Evolutionary conservation across 2,113 vertebrate species (phyloP).

Genomic region (Montifringilla adamsi): DNA sequence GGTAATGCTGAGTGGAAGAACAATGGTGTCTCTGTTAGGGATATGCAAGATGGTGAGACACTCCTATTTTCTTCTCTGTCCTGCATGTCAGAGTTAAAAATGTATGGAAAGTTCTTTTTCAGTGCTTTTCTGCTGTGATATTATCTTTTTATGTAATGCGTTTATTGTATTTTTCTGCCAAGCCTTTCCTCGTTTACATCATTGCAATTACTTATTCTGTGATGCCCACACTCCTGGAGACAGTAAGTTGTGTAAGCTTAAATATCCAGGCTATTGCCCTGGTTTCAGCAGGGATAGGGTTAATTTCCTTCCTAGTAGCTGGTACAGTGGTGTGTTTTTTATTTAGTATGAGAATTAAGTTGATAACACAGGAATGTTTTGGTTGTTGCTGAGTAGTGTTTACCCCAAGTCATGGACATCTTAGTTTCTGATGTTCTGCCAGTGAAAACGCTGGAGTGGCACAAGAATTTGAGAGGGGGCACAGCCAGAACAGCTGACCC

Average conservation of each 20-base stretch:
- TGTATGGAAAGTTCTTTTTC: neutral
- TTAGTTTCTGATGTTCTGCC: neutral
- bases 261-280: neutral
- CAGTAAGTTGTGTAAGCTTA: neutral
- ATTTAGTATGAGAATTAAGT: neutral
- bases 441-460: neutral
- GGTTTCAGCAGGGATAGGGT: neutral
- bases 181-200: neutral
- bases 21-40: neutral
- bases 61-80: neutral
- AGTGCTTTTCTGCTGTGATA: neutral
- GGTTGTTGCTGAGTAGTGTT: neutral
- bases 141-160: neutral
- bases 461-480: neutral
- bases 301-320: neutral
- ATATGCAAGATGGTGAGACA: neutral
- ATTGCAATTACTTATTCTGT: rapidly evolving
- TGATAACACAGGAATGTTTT: neutral
- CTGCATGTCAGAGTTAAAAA: neutral
- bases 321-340: neutral
- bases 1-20: rapidly evolving
- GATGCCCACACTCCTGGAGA: neutral
- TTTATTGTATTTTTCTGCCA: neutral
- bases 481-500: neutral
- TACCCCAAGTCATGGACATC: neutral